phyloP scores from a whole-genome alignment of 92 coral and sea anemone genomes.

The Zoanthus solanderi region DNA sequence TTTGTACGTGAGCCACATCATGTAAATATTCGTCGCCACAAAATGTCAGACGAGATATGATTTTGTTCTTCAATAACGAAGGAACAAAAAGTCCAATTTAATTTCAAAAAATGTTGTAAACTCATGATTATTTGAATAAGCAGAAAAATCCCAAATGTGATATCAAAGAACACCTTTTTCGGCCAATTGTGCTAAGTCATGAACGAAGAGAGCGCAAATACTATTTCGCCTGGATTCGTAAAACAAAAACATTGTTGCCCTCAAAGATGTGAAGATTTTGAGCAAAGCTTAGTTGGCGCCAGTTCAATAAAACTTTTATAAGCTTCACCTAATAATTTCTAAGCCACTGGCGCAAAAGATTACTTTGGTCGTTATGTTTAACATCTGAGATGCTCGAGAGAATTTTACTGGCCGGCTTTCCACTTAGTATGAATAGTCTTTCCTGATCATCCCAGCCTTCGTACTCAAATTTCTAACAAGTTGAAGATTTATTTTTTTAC shows the following conservation, averaged over 20 bases:
- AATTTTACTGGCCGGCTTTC: not conserved
- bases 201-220: not conserved
- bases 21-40: slow-evolving; percentile 38
- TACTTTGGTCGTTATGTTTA: not conserved
- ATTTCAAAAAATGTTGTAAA: not conserved
- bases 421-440: too few relatives aligned
- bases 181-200: not conserved
- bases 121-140: not conserved
- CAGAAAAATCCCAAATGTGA: not conserved
- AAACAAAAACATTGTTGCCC: slow-evolving; percentile 32
- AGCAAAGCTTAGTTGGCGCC: slow-evolving; percentile 41
- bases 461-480: not conserved
- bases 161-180: not conserved
- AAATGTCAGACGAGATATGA: slow-evolving; percentile 29
- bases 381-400: not conserved
- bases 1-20: slow-evolving; percentile 5
- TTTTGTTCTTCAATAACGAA: slow-evolving; percentile 16
- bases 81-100: slow-evolving; percentile 4
- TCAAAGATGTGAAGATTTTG: slow-evolving; percentile 44
- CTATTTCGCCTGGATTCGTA: not conserved
- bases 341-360: slow-evolving; percentile 11
- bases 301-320: slow-evolving; percentile 41
- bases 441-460: not conserved
- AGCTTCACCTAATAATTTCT: not conserved
- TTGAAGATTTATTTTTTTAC: not conserved